A percentile compares a stretch with the other conserved stretches of the same genome.
Conservation (phyloP, 1,140 invertebrate species). For the Maconellicoccus hirsutus region DNA sequence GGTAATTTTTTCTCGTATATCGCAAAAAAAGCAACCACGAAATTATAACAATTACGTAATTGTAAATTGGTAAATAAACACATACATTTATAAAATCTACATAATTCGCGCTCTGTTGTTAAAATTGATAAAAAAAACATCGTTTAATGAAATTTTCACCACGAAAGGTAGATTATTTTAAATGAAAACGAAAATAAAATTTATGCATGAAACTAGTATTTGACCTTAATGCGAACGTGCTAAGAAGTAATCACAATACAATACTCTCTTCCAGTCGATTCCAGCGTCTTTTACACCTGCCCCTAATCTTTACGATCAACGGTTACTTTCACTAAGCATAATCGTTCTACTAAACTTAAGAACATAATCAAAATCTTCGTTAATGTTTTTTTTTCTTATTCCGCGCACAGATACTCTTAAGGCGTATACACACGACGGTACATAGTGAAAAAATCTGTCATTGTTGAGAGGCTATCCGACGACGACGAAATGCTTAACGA, state of each 20-base stretch:
- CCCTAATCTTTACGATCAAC: conserved; percentile 9
- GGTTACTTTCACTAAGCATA: conserved; percentile 3
- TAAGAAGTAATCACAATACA: background rate
- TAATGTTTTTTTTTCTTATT: background rate
- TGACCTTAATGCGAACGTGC: conserved; percentile 7
- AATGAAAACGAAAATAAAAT: background rate
- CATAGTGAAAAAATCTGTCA: background rate
- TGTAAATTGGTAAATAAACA: no score
- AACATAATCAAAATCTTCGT: background rate
- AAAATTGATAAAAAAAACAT: no score
- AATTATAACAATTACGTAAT: no score
- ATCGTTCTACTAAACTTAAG: background rate
- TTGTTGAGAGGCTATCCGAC: background rate
- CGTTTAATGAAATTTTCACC: background rate
- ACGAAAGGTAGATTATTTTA: background rate
- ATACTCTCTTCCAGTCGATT: background rate
- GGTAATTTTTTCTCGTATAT: no score
- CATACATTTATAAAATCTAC: no score
- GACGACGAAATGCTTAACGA: background rate
- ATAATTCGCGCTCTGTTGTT: no score
- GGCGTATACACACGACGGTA: background rate
- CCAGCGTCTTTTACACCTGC: background rate
- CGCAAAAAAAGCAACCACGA: no score
- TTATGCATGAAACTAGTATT: background rate
- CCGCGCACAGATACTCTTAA: no score